These are phyloP conservation scores for Euphonia xanthogaster DNA, from an alignment of 2,797 vertebrate genomes.

Conservation along the genomic window DNA sequence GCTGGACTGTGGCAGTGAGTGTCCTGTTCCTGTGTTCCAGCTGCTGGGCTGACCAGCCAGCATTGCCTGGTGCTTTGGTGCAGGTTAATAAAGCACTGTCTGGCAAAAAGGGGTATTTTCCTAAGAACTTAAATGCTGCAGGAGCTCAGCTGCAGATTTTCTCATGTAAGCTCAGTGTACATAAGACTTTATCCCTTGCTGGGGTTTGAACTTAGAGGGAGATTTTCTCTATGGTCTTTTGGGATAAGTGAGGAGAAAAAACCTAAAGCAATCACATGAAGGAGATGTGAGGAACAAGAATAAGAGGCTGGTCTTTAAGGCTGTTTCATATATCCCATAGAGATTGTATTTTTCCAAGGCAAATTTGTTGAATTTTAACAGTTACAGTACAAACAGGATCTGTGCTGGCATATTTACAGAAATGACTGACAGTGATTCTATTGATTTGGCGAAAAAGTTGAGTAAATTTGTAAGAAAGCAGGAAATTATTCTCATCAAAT, in stretches of 20 bases:
- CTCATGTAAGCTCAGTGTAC: not conserved
- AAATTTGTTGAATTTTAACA: not conserved
- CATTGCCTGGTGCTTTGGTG: not conserved
- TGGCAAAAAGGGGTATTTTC: not conserved
- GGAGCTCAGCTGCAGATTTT: constrained; percentile 6
- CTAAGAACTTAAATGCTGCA: not conserved
- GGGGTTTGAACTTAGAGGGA: constrained; percentile 4
- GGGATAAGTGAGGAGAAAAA: not conserved
- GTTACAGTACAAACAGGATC: not conserved
- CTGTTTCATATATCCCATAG: not conserved
- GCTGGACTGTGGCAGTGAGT: not conserved
- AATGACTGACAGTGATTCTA: not conserved
- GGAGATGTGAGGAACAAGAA: not conserved
- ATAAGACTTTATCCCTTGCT: not conserved
- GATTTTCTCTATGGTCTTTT: not conserved
- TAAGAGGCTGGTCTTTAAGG: not conserved
- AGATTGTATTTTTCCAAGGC: not conserved
- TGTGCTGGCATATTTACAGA: not conserved
- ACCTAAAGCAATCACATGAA: not conserved
- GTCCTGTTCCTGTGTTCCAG: not conserved
- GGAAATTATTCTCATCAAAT: not conserved
- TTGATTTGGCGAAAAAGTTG: not conserved
- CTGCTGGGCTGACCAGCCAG: not conserved
- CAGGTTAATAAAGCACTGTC: not conserved
- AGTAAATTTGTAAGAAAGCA: not conserved